Base-by-base conservation (phyloP, 2,113 vertebrate species). In the Centropus unirufus region DNA sequence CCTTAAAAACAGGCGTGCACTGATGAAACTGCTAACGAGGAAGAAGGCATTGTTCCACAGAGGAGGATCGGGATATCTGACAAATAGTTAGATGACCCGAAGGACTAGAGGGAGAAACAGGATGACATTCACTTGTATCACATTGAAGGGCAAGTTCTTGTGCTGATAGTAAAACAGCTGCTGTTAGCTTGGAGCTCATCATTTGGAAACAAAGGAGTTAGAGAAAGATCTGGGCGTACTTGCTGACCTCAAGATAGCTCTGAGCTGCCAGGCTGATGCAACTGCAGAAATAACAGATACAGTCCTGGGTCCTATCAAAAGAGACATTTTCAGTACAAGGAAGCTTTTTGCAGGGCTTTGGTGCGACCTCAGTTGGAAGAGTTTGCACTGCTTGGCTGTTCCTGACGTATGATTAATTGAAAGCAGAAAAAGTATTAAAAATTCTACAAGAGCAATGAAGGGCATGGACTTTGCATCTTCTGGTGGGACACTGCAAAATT, bases 221-320 rank as follows among this genome's bases (percentile, higher is more conserved):
- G 70, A 82, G 73, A 95, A 93, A 92, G 89, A 76, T 95, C 94
- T 93, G 87, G 36, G 74, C 73, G 92, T 96, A 75, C 96, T 96
- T 79, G 77, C 69, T 95, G 92, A 95, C 89, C 66, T 91, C 91
- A 79, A 67, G 80, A 55, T 61, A 10, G 55, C 77, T 92, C 89
- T 75, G 89, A 89, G 82, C 83, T 93, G 92, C 86, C 95, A 96
- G 83, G 83, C 69, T 75, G 83, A 94, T 89, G 89, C 52, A 97
- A 81, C 47, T 75, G 77, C 76, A 92, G 89, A 81, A 95, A 90
- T 40, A 92, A 81, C 61, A 96, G 82, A 89, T 64, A 83, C 0
- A 75, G 54, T 61, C 29, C 96, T 88, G 92, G 76, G 91, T 91
- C 94, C 73, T 87, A 78, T 97, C 94, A 96, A 93, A 91, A 75